phyloP scores from a whole-genome alignment of 1,140 invertebrate species.

The Euwallacea similis region DNA sequence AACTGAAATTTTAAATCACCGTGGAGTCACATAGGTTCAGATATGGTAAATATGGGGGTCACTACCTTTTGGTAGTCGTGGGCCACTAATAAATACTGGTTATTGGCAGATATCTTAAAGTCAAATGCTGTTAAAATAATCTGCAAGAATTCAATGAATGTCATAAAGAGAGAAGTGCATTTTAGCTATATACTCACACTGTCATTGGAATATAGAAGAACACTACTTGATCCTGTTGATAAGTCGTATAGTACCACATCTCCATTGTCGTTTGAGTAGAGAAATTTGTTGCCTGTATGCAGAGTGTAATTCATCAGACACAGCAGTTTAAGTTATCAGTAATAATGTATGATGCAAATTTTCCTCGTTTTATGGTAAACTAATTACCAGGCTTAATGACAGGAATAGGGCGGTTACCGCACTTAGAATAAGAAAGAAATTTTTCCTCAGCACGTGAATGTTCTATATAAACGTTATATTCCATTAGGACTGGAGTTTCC shows the following conservation, averaged over 20 bases:
- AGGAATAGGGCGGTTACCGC: no score
- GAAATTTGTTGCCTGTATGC: conserved; percentile 34
- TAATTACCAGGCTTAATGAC: no score
- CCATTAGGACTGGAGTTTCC: no score
- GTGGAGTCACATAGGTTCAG: not conserved
- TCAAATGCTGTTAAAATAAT: conserved; percentile 47
- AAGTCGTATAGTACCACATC: conserved; percentile 39
- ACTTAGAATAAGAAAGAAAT: no score
- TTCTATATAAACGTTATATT: no score
- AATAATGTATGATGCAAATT: no score
- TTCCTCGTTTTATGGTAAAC: no score
- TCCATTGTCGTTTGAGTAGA: conserved; percentile 32
- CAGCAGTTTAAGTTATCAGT: no score
- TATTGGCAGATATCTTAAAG: conserved; percentile 56
- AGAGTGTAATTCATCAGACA: no score
- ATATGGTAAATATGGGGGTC: not conserved
- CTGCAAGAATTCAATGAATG: conserved; percentile 40
- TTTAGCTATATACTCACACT: conserved; percentile 31
- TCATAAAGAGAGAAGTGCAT: not conserved
- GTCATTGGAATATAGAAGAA: conserved; percentile 36
- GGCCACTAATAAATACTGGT: conserved; percentile 57
- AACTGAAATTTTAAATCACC: conserved; percentile 56
- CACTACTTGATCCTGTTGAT: conserved; percentile 6
- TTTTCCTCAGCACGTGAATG: no score
- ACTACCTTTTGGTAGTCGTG: conserved; percentile 59